A percentile compares a stretch with the other conserved stretches of the same genome.
Evolutionary conservation across 2,797 vertebrate species (phyloP).

Genomic region (Delichon dasypus): DNA sequence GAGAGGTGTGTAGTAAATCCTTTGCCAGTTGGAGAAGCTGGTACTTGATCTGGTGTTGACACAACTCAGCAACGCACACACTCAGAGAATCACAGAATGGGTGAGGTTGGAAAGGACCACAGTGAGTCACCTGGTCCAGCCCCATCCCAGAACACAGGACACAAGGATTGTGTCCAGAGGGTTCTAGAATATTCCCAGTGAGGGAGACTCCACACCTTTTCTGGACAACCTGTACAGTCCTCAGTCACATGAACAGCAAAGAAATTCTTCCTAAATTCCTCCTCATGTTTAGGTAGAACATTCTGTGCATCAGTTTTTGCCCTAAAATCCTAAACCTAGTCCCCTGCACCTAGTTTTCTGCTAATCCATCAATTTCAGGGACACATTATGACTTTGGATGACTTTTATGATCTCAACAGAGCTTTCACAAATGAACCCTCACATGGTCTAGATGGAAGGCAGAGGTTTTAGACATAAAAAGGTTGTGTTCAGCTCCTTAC

Average conservation of each 20-base stretch:
- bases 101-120: neutral
- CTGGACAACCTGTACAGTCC: neutral
- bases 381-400: neutral
- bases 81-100: neutral
- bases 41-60: neutral
- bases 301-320: neutral
- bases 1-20: neutral
- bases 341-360: neutral
- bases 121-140: neutral
- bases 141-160: neutral
- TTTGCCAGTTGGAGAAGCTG: neutral
- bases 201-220: neutral
- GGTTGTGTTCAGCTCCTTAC: accelerated
- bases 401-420: neutral
- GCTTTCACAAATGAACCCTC: neutral
- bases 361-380: neutral
- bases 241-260: neutral
- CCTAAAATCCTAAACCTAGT: neutral
- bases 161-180: neutral
- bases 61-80: accelerated
- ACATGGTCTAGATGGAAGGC: accelerated
- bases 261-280: neutral
- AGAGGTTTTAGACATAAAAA: neutral
- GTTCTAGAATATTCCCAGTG: neutral
- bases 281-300: neutral